Percentiles rank a stretch among this genome's conserved stretches.
These are phyloP conservation scores for Ciona savignyi DNA, from an alignment of 23 tunicate genomes.

Conservation along the genomic window DNA sequence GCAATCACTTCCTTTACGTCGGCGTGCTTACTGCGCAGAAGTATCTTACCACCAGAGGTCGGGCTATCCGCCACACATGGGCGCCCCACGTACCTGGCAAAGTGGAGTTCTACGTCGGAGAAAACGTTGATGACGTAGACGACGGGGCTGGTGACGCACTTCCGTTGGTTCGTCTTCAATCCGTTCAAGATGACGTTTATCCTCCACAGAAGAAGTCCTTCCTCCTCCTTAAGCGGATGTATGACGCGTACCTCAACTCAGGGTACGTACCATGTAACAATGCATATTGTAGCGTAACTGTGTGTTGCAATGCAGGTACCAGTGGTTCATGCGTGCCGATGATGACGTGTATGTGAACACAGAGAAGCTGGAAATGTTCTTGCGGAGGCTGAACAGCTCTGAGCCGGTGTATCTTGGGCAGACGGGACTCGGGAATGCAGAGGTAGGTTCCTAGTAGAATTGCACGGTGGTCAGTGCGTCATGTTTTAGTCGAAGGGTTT, in stretches of 20 bases:
- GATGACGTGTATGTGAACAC: conserved; percentile 89
- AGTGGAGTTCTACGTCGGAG: conserved; percentile 90
- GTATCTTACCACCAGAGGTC: conserved; percentile 66
- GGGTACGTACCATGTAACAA: conserved; percentile 37
- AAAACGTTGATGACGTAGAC: conserved; percentile 32
- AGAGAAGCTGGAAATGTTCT: conserved; percentile 60
- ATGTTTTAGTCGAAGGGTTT: too few species aligned
- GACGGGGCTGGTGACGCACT: conserved; percentile 26
- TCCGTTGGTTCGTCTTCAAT: conserved; percentile 41
- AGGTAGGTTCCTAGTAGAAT: conserved; percentile 55
- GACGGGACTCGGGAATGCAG: conserved; percentile 84
- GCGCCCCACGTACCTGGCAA: conserved; percentile 52
- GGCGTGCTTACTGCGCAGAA: conserved; percentile 93
- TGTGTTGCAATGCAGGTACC: too few species aligned
- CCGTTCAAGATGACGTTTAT: conserved; percentile 81
- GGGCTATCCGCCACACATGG: conserved; percentile 85
- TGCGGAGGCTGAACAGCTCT: conserved; percentile 72
- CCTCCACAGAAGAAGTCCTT: conserved; percentile 99
- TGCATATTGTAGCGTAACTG: background rate
- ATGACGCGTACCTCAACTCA: conserved; percentile 70
- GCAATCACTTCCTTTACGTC: conserved; percentile 63
- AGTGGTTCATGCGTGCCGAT: conserved; percentile 99
- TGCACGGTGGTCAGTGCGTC: too few species aligned
- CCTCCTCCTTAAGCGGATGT: conserved; percentile 70
- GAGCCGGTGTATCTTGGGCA: conserved; percentile 91